Conservation (phyloP, 2,888 invertebrate genomes). For the Ceriagrion tenellum region DNA sequence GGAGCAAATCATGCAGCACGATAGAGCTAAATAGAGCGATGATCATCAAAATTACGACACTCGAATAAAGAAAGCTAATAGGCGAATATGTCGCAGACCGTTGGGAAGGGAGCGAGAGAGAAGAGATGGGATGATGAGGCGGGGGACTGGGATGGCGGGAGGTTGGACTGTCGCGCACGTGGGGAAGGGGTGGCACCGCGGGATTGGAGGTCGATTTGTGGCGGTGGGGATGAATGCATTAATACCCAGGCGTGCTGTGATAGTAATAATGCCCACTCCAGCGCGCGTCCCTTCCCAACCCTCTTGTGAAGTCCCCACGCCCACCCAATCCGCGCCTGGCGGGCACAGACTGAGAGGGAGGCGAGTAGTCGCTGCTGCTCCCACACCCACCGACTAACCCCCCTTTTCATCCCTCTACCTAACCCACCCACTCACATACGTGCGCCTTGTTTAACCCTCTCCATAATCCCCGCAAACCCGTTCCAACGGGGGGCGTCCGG, state of each 20-base stretch:
- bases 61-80: conserved; percentile 59
- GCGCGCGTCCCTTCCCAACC: neutral
- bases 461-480: conserved; percentile 63
- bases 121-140: neutral
- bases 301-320: neutral
- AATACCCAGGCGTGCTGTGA: conserved; percentile 67
- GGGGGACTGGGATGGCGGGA: neutral
- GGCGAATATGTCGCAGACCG: conserved; percentile 62
- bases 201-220: conserved; percentile 62
- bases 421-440: neutral
- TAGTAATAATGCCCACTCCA: conserved; percentile 54
- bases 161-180: neutral
- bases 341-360: conserved; percentile 26
- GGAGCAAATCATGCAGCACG: neutral
- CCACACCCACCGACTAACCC: neutral
- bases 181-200: neutral
- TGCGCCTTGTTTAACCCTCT: conserved; percentile 41
- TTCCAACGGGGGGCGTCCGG: neutral
- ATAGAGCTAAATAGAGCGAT: conserved; percentile 33
- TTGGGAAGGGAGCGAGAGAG: conserved; percentile 17
- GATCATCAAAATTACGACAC: conserved; percentile 53
- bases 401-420: neutral
- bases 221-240: conserved; percentile 64
- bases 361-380: neutral
- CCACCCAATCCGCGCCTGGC: conserved; percentile 46